Conservation (phyloP, 2,888 invertebrate genomes). For the Zootermopsis nevadensis region DNA sequence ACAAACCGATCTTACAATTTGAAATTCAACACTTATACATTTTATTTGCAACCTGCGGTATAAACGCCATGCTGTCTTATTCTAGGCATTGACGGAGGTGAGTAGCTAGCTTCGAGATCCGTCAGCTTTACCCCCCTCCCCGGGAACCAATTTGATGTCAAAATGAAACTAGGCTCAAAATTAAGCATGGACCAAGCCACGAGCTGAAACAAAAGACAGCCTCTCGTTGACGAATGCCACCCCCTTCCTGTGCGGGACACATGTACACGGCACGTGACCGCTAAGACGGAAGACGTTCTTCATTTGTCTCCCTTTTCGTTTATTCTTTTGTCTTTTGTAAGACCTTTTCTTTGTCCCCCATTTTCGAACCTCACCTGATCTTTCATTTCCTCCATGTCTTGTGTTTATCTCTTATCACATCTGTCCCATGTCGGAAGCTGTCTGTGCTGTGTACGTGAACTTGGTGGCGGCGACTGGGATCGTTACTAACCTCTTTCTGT, state of each 20-base stretch:
- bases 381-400: constrained; percentile 26
- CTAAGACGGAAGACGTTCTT: constrained; percentile 34
- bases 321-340: constrained; percentile 18
- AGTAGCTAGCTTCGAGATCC: too few relatives aligned
- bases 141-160: too few relatives aligned
- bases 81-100: too few relatives aligned
- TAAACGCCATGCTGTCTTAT: too few relatives aligned
- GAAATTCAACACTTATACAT: too few relatives aligned
- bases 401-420: constrained; percentile 31
- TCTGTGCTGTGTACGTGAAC: constrained; percentile 26
- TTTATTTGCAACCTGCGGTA: too few relatives aligned
- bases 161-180: too few relatives aligned
- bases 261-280: constrained; percentile 31
- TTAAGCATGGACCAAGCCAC: too few relatives aligned
- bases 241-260: constrained; percentile 5
- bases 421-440: constrained; percentile 37
- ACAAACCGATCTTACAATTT: too few relatives aligned
- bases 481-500: constrained; percentile 7
- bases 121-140: too few relatives aligned
- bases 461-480: background rate
- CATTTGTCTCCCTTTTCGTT: constrained; percentile 38
- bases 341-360: background rate
- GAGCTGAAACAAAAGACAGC: background rate
- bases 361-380: constrained; percentile 24
- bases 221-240: background rate